phyloP scores from a whole-genome alignment of 2,113 vertebrate species.

The Bubo blakistoni region DNA sequence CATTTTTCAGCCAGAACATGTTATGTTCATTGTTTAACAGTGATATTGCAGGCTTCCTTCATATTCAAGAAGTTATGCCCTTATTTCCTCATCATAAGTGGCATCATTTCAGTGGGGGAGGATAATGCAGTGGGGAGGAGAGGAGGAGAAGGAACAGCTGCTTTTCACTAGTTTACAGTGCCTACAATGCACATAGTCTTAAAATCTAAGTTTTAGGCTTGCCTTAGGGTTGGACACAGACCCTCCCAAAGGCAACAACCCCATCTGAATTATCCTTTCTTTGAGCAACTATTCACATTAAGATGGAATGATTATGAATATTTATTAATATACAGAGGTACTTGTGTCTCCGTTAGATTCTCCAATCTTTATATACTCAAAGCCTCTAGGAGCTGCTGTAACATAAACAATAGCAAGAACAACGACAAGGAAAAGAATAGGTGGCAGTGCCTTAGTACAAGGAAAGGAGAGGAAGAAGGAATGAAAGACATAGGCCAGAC shows the following conservation, averaged over 20 bases:
- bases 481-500: background rate
- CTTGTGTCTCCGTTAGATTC: background rate
- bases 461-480: background rate
- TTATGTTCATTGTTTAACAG: background rate
- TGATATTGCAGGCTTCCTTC: background rate
- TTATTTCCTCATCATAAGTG: background rate
- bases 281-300: background rate
- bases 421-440: background rate
- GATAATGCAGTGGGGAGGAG: background rate
- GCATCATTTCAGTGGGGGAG: background rate
- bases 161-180: background rate
- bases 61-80: background rate
- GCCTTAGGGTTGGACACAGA: background rate
- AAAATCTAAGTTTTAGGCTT: background rate
- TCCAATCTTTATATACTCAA: background rate
- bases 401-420: background rate
- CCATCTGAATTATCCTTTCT: background rate
- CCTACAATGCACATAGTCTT: background rate
- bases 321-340: background rate
- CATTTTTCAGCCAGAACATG: background rate
- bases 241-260: background rate
- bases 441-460: background rate
- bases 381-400: constrained; percentile 15
- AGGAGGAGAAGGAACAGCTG: background rate
- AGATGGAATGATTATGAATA: background rate